Percentiles rank a stretch among this genome's conserved stretches.
Evolutionary conservation across 2,888 invertebrate genomes (phyloP).

Genomic region (Caenorhabditis sp.): DNA sequence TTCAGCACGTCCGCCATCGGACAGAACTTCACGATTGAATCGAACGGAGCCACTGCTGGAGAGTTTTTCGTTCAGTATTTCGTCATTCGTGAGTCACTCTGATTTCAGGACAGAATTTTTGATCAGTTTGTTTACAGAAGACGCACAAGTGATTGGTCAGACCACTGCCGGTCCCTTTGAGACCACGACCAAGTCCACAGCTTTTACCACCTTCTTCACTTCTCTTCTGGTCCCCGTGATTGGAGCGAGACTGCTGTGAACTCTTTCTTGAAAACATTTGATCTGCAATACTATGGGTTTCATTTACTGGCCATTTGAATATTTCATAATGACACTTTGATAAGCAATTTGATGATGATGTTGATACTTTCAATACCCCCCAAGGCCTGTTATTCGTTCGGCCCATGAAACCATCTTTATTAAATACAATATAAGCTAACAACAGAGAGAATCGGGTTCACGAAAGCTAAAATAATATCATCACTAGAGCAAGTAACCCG

Average conservation of each 20-base stretch:
- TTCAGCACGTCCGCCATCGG: constrained; percentile 5
- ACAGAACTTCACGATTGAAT: constrained; percentile 2
- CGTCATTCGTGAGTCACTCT: constrained; percentile 27
- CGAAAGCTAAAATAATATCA: constrained; percentile 21
- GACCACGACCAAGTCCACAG: constrained; percentile 24
- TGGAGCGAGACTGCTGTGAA: constrained; percentile 15
- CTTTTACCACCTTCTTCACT: constrained; percentile 8
- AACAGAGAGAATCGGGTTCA: constrained; percentile 2
- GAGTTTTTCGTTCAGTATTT: constrained; percentile 40
- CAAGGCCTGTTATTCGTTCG: too few species aligned
- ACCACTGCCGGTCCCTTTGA: constrained; percentile 20
- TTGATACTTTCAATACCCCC: too few species aligned
- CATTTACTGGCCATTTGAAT: neutral
- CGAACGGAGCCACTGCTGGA: constrained; percentile 10
- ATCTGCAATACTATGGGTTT: constrained; percentile 8
- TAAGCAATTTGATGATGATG: neutral
- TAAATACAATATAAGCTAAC: constrained; percentile 3
- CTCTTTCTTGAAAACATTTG: neutral
- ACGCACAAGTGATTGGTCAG: constrained; percentile 9
- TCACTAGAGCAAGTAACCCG: constrained; percentile 34
- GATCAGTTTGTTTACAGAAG: too few species aligned
- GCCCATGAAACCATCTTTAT: too few species aligned
- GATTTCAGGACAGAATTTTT: too few species aligned
- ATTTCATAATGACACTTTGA: constrained; percentile 11
- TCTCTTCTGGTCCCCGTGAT: constrained; percentile 20